These are phyloP conservation scores for Butastur rufipennis DNA, from an alignment of 2,113 vertebrate genomes.

Conservation along the genomic window DNA sequence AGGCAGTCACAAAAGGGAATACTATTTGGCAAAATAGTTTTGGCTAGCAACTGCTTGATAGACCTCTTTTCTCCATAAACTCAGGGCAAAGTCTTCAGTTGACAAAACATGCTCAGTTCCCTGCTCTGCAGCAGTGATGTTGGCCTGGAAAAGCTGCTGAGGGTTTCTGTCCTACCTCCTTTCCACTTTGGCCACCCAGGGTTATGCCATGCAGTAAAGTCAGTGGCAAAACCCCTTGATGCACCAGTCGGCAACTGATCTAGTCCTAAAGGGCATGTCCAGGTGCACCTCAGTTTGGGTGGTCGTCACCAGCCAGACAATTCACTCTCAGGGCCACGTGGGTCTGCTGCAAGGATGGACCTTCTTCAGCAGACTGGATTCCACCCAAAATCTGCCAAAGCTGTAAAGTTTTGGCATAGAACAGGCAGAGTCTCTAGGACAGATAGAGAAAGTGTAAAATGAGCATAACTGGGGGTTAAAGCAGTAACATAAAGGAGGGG, in stretches of 20 bases:
- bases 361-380: not conserved
- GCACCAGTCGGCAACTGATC: not conserved
- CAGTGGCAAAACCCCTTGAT: not conserved
- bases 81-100: not conserved
- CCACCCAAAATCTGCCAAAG: not conserved
- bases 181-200: not conserved
- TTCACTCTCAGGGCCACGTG: not conserved
- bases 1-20: accelerated
- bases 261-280: not conserved
- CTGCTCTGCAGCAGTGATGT: not conserved
- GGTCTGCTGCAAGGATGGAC: not conserved
- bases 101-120: not conserved
- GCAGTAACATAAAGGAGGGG: not conserved
- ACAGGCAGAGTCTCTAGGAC: not conserved
- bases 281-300: not conserved
- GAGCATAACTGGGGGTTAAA: not conserved
- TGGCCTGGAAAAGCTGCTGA: not conserved
- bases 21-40: not conserved
- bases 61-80: not conserved
- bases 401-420: not conserved
- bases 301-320: not conserved
- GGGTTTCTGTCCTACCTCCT: not conserved
- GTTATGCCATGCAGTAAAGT: not conserved
- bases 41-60: not conserved
- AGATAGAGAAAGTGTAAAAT: not conserved